These are phyloP conservation scores for Tympanoctomys barrerae DNA, from an alignment of 2,797 vertebrate species.

Conservation along the genomic window DNA sequence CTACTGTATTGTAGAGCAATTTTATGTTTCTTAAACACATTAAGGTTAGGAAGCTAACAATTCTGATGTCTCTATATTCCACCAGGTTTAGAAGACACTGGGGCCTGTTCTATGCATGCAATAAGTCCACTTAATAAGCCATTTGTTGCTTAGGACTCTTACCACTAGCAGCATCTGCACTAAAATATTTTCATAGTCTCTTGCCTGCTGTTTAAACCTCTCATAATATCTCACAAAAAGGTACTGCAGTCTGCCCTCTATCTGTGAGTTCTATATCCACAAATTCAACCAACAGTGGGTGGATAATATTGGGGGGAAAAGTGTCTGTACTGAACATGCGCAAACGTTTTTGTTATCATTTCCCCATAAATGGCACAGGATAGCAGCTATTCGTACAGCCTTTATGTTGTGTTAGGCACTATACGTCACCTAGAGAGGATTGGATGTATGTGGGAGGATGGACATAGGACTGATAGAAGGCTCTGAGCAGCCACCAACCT, in stretches of 20 bases:
- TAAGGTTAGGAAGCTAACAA: not conserved
- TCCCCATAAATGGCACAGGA: not conserved
- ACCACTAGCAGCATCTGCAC: not conserved
- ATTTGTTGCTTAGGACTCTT: not conserved
- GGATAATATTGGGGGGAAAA: not conserved
- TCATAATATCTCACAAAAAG: not conserved
- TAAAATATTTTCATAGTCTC: not conserved
- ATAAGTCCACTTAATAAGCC: not conserved
- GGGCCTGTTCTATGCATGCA: not conserved
- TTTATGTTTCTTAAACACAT: not conserved
- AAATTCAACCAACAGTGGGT: not conserved
- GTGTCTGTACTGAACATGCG: not conserved
- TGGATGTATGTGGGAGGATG: not conserved
- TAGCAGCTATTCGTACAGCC: not conserved
- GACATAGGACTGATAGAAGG: not conserved
- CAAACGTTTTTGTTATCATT: not conserved
- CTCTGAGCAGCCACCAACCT: no score
- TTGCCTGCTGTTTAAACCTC: not conserved
- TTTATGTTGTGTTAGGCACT: not conserved
- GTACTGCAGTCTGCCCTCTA: not conserved
- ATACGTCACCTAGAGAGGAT: not conserved
- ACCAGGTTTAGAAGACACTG: not conserved
- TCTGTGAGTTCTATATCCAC: not conserved
- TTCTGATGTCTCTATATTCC: not conserved
- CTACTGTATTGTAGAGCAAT: not conserved